Evolutionary conservation across 2,113 vertebrate species (phyloP).

Genomic region (Acrocephalus kingi): DNA sequence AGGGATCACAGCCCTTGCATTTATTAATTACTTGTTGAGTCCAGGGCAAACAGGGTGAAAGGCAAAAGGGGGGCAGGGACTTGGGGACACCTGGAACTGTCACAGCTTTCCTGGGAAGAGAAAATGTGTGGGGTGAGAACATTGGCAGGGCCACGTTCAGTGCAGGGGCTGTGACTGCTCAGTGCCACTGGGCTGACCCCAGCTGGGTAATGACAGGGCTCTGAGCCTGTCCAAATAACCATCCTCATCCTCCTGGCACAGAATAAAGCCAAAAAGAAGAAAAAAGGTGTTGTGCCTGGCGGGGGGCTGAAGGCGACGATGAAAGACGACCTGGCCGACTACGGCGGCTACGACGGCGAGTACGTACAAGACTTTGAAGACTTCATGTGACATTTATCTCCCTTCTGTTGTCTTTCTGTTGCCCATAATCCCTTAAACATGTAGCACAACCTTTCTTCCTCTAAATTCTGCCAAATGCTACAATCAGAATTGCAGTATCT

Average conservation of each 20-base stretch:
- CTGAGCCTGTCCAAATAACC: not conserved
- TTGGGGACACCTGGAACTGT: not conserved
- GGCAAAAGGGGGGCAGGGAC: not conserved
- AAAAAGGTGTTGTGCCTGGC: conserved; percentile 88
- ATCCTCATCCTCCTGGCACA: conserved; percentile 30
- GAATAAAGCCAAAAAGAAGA: conserved; percentile 99
- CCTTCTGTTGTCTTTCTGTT: conserved; percentile 71
- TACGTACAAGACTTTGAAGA: conserved; percentile 96
- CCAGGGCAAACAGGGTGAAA: not conserved
- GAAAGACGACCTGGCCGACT: conserved; percentile 92
- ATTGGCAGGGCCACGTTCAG: accelerated
- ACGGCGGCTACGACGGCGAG: conserved; percentile 87
- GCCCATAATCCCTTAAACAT: conserved; percentile 82
- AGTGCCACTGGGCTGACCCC: not conserved
- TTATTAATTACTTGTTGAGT: not conserved
- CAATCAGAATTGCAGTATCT: conserved; percentile 86
- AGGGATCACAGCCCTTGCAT: not conserved
- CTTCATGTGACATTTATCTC: conserved; percentile 92
- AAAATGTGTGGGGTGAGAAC: not conserved
- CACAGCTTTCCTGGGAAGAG: not conserved
- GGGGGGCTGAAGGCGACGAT: conserved; percentile 93
- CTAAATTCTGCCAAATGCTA: conserved; percentile 93
- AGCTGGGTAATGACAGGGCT: not conserved
- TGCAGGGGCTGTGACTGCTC: not conserved
- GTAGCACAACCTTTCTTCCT: conserved; percentile 87